A percentile compares a stretch with the other conserved stretches of the same genome.
These are phyloP conservation scores for Idris sp. DNA, from an alignment of 1,140 invertebrate genomes.

Conservation along the genomic window DNA sequence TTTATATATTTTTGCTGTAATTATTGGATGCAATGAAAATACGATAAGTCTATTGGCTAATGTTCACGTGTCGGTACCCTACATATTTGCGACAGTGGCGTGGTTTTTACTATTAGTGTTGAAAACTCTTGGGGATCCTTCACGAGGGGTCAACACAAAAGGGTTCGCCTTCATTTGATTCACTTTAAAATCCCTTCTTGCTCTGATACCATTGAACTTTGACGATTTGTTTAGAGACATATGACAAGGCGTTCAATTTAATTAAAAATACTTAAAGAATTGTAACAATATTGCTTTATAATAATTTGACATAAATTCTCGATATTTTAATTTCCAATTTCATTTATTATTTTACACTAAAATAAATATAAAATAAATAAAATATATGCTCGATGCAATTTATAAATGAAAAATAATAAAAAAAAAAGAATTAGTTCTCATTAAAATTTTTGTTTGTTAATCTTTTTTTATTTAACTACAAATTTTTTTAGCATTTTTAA, in stretches of 20 bases:
- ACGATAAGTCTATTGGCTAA: conserved; percentile 43
- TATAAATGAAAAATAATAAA: no score
- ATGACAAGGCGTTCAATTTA: conserved; percentile 37
- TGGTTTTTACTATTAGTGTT: conserved; percentile 40
- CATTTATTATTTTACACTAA: no score
- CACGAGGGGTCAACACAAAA: conserved; percentile 42
- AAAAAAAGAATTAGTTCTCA: no score
- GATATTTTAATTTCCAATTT: no score
- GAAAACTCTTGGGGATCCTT: conserved; percentile 59
- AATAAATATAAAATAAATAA: no score
- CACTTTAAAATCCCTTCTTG: conserved; percentile 73
- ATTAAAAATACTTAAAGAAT: conserved; percentile 45
- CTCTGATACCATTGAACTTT: conserved; percentile 49
- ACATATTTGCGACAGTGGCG: conserved; percentile 34
- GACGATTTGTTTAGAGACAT: conserved; percentile 48
- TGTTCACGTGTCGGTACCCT: conserved; percentile 43
- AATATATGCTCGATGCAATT: no score
- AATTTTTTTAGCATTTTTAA: no score
- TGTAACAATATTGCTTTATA: no score
- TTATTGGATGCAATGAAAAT: conserved; percentile 17
- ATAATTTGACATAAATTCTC: no score
- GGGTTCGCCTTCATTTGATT: conserved; percentile 74
- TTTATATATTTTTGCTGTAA: conserved; percentile 1
- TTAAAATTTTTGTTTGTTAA: no score
- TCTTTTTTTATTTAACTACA: no score